These are phyloP conservation scores for Macrotus californicus DNA, from an alignment of 2,113 vertebrate species.

Conservation along the genomic window DNA sequence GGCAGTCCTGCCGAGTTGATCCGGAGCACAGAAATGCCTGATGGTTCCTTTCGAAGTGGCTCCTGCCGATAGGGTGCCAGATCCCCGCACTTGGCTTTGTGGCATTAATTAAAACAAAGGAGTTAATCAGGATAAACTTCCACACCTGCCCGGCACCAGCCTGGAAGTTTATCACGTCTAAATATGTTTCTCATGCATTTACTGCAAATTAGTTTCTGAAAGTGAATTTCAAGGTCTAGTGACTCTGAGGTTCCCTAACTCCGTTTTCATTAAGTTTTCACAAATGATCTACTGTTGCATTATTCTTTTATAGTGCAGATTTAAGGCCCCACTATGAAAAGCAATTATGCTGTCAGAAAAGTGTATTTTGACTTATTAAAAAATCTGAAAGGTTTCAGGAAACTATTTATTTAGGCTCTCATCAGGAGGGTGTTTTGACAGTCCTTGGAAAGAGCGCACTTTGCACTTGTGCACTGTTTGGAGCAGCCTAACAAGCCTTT, in stretches of 20 bases:
- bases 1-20: not conserved
- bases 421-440: slow-evolving; percentile 79
- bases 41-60: slow-evolving; percentile 35
- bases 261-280: slow-evolving; percentile 98
- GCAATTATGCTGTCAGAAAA: slow-evolving; percentile 97
- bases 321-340: slow-evolving; percentile 87
- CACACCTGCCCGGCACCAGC: slow-evolving; percentile 75
- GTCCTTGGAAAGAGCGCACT: slow-evolving; percentile 77
- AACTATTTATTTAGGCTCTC: slow-evolving; percentile 84
- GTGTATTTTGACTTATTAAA: slow-evolving; percentile 96
- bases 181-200: slow-evolving; percentile 97
- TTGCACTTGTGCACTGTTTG: slow-evolving; percentile 48
- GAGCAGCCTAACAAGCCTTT: slow-evolving; percentile 39
- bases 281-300: slow-evolving; percentile 94
- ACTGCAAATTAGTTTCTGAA: slow-evolving; percentile 99
- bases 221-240: slow-evolving; percentile 98
- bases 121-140: slow-evolving; percentile 85
- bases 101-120: slow-evolving; percentile 81
- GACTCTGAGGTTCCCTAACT: slow-evolving; percentile 92
- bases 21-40: not conserved
- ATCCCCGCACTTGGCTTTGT: slow-evolving; percentile 41
- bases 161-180: slow-evolving; percentile 87
- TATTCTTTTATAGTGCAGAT: slow-evolving; percentile 87
- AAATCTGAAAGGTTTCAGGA: slow-evolving; percentile 86
- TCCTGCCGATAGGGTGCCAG: slow-evolving; percentile 16